A percentile compares a stretch with the other conserved stretches of the same genome.
Conservation (phyloP, 2,888 invertebrate genomes). For the Malthinus flaveolus region DNA sequence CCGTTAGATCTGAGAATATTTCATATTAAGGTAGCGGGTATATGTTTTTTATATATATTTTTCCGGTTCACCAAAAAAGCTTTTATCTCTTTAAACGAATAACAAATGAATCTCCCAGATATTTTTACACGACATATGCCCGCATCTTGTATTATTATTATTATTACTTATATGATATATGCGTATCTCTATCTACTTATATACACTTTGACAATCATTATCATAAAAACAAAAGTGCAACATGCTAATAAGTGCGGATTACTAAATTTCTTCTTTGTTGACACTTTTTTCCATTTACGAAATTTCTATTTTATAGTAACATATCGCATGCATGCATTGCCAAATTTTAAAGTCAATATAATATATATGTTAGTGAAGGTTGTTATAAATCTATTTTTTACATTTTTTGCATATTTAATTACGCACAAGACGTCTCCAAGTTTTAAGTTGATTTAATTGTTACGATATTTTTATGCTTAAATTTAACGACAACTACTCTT, state of each 20-base stretch:
- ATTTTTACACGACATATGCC: conserved; percentile 24
- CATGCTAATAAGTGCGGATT: conserved; percentile 28
- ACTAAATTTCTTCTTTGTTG: conserved; percentile 32
- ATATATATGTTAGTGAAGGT: conserved; percentile 57
- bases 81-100: conserved; percentile 17
- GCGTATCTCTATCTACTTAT: conserved; percentile 44
- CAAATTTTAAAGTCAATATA: conserved; percentile 71
- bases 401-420: conserved; percentile 42
- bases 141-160: conserved; percentile 35
- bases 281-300: conserved; percentile 34
- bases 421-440: conserved; percentile 50
- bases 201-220: conserved; percentile 56
- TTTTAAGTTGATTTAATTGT: conserved; percentile 8
- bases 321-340: conserved; percentile 57
- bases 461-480: conserved; percentile 25
- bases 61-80: background rate
- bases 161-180: conserved; percentile 36
- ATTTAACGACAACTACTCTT: too few species aligned
- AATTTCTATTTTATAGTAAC: conserved; percentile 30
- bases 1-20: conserved; percentile 33
- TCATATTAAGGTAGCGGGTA: conserved; percentile 33
- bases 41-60: conserved; percentile 1
- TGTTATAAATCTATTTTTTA: conserved; percentile 58
- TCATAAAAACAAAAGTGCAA: conserved; percentile 41
- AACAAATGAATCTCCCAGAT: conserved; percentile 10